Evolutionary conservation across 2,797 vertebrate species (phyloP).

Genomic region (Cetoscarus ocellatus): DNA sequence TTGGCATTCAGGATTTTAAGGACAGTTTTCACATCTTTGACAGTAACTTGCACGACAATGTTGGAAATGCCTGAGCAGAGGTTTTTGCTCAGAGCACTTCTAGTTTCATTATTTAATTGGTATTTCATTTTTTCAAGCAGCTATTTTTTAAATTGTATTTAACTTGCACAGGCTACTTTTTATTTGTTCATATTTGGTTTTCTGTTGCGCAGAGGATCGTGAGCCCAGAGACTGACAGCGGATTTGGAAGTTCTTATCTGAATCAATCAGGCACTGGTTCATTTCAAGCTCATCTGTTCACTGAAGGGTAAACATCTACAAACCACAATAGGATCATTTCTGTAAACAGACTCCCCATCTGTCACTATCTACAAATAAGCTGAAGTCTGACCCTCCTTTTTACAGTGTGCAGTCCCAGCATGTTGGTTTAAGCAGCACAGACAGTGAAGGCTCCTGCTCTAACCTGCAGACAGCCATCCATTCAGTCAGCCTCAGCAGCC

Average conservation of each 20-base stretch:
- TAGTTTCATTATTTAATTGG: neutral
- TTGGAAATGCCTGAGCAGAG: too few species aligned
- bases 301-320: conserved; percentile 67
- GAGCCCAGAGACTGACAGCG: conserved; percentile 77
- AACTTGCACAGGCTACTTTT: neutral
- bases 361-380: neutral
- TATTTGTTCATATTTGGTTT: conserved; percentile 13
- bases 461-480: conserved; percentile 74
- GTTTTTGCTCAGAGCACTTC: too few species aligned
- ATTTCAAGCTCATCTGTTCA: conserved; percentile 51
- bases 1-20: too few species aligned
- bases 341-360: neutral
- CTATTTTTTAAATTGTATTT: neutral
- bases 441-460: conserved; percentile 77
- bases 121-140: neutral
- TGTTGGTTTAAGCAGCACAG: conserved; percentile 63
- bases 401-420: conserved; percentile 52
- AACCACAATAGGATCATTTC: neutral
- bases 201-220: conserved; percentile 69
- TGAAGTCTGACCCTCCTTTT: neutral
- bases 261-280: conserved; percentile 56
- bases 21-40: too few species aligned
- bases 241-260: conserved; percentile 72
- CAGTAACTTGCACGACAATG: too few species aligned
- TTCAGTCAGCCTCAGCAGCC: conserved; percentile 29